A percentile compares a stretch with the other conserved stretches of the same genome.
Conservation (phyloP, 2,888 invertebrate genomes). For the Scaptomyza parva region DNA sequence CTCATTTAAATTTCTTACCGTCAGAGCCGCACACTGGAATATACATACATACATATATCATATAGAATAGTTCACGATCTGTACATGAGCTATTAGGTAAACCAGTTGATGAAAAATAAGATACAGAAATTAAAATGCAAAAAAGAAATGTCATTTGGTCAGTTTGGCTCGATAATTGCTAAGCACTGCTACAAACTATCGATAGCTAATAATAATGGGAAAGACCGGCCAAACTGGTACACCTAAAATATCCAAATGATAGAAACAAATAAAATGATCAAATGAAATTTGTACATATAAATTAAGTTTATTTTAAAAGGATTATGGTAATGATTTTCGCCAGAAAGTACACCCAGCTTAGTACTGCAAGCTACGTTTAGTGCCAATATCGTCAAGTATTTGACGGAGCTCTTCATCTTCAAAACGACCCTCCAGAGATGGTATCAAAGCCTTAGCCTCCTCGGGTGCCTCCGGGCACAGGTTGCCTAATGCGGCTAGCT, state of each 20-base stretch:
- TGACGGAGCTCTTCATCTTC: slow-evolving; percentile 99
- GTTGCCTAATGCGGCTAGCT: slow-evolving; percentile 98
- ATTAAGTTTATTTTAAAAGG: slow-evolving; percentile 8
- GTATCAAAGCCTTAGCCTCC: slow-evolving; percentile 98
- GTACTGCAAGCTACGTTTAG: slow-evolving; percentile 98
- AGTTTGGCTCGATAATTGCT: not conserved
- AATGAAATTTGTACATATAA: too few relatives aligned
- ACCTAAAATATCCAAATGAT: not conserved
- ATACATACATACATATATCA: not conserved
- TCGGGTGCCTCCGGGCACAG: slow-evolving; percentile 99
- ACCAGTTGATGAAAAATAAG: not conserved
- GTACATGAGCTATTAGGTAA: not conserved
- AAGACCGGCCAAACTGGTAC: not conserved
- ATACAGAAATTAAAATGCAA: not conserved
- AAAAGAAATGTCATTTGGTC: too few relatives aligned
- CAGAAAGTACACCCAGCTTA: slow-evolving; percentile 82
- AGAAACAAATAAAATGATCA: too few relatives aligned
- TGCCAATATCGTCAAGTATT: slow-evolving; percentile 98
- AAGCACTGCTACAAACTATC: not conserved
- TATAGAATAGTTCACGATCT: not conserved
- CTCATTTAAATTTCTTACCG: slow-evolving; percentile 2
- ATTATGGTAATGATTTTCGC: slow-evolving; percentile 5
- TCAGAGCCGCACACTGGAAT: not conserved
- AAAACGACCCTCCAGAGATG: slow-evolving; percentile 97
- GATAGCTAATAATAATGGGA: not conserved